These are phyloP conservation scores for Solen grandis DNA, from an alignment of 1,140 invertebrate species.

Conservation along the genomic window DNA sequence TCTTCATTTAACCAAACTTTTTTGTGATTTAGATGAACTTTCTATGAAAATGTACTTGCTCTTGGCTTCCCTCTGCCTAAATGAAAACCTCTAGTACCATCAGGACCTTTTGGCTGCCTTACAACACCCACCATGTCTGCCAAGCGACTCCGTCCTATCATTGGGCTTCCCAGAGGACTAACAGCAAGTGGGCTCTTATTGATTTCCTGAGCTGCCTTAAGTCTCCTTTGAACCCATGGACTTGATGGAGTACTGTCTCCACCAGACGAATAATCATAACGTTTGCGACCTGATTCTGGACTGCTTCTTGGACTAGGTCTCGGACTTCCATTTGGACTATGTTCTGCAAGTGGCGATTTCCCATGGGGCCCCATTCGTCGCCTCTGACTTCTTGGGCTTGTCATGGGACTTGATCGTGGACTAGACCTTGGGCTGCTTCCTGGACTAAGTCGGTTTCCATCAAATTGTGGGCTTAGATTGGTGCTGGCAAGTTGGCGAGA, in stretches of 20 bases:
- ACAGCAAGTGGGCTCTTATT: slow-evolving; percentile 61
- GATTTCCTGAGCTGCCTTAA: slow-evolving; percentile 76
- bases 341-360: slow-evolving; percentile 73
- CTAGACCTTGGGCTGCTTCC: slow-evolving; percentile 63
- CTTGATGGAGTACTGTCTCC: slow-evolving; percentile 75
- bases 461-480: slow-evolving; percentile 40
- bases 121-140: slow-evolving; percentile 85
- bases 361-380: slow-evolving; percentile 65
- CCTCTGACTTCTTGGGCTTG: slow-evolving; percentile 71
- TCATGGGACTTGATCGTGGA: slow-evolving; percentile 73
- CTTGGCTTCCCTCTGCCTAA: slow-evolving; percentile 74
- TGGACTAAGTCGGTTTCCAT: slow-evolving; percentile 68
- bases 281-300: slow-evolving; percentile 71
- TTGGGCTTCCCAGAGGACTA: slow-evolving; percentile 68
- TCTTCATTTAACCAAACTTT: no score
- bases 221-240: slow-evolving; percentile 82
- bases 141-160: slow-evolving; percentile 64
- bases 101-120: slow-evolving; percentile 91
- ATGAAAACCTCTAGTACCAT: slow-evolving; percentile 90
- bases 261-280: slow-evolving; percentile 65
- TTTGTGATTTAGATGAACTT: no score
- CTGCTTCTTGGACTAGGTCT: slow-evolving; percentile 75
- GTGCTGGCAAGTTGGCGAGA: slow-evolving; percentile 30
- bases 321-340: slow-evolving; percentile 65
- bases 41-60: slow-evolving; percentile 72